Evolutionary conservation across 2,888 invertebrate genomes (phyloP).

Genomic region (Xiphydria camelus): DNA sequence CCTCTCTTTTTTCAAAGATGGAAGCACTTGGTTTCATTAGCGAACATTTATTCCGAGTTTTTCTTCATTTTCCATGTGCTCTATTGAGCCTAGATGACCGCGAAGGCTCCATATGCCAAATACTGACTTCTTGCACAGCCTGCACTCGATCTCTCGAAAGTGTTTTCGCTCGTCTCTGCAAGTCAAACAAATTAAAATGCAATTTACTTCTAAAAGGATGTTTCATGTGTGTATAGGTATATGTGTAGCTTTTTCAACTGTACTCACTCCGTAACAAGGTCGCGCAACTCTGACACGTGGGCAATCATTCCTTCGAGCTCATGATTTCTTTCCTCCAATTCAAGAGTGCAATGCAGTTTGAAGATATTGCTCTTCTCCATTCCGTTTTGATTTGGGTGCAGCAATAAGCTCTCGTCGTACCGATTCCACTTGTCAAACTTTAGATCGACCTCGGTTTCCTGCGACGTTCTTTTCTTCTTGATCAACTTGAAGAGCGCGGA

Average conservation of each 20-base stretch:
- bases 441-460: conserved; percentile 49
- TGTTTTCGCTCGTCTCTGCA: conserved; percentile 32
- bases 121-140: conserved; percentile 57
- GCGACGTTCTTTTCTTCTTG: conserved; percentile 54
- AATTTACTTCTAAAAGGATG: too few species aligned
- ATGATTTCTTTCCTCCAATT: conserved; percentile 53
- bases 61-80: conserved; percentile 59
- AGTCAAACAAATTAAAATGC: conserved; percentile 13
- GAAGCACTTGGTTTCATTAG: too few species aligned
- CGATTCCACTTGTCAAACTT: conserved; percentile 50
- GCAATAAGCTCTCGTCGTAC: conserved; percentile 46
- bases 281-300: conserved; percentile 59
- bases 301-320: conserved; percentile 47
- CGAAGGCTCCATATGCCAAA: conserved; percentile 60
- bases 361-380: conserved; percentile 40
- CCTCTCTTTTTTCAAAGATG: too few species aligned
- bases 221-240: neutral
- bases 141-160: conserved; percentile 53
- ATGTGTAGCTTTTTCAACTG: conserved; percentile 1
- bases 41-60: too few species aligned
- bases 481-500: conserved; percentile 57
- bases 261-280: conserved; percentile 59
- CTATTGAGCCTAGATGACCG: conserved; percentile 60
- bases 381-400: conserved; percentile 47
- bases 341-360: conserved; percentile 60